Evolutionary conservation across 92 coral and sea anemone genomes (phyloP).

Genomic region (Epizoanthus fatuus): DNA sequence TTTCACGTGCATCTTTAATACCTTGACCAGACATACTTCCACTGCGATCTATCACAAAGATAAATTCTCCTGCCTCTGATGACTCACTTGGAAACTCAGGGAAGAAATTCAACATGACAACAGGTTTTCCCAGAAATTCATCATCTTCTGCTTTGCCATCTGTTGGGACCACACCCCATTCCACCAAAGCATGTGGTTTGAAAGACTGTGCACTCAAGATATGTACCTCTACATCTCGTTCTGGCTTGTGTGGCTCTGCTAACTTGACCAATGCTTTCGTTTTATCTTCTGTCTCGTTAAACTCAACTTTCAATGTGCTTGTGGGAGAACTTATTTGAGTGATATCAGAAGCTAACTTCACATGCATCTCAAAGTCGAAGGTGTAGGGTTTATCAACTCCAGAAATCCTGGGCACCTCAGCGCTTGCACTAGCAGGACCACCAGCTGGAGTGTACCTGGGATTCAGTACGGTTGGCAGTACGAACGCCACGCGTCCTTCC

Average conservation of each 20-base stretch:
- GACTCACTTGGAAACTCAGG: conserved; percentile 78
- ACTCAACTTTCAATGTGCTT: conserved; percentile 60
- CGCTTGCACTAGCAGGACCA: conserved; percentile 42
- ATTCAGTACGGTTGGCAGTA: conserved; percentile 82
- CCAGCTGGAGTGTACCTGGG: conserved; percentile 83
- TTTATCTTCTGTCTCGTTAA: conserved; percentile 62
- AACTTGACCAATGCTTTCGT: conserved; percentile 60
- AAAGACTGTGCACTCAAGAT: conserved; percentile 59
- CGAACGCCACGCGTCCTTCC: conserved; percentile 77
- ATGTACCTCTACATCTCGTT: conserved; percentile 65
- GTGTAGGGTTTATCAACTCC: conserved; percentile 53
- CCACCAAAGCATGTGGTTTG: conserved; percentile 63
- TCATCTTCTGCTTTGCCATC: conserved; percentile 44
- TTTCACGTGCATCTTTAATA: conserved; percentile 74
- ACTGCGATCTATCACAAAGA: conserved; percentile 87
- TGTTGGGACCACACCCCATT: conserved; percentile 49
- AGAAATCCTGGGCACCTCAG: conserved; percentile 24
- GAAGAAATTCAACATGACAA: conserved; percentile 82
- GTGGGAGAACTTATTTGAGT: conserved; percentile 75
- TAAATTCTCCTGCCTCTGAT: conserved; percentile 80
- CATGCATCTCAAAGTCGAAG: conserved; percentile 77
- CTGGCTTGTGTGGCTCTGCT: conserved; percentile 59
- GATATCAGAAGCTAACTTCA: conserved; percentile 75
- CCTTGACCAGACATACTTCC: conserved; percentile 81
- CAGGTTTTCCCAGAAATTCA: conserved; percentile 66